Base-by-base conservation (phyloP, 1,140 invertebrate species). In the Papilio dardanus region DNA sequence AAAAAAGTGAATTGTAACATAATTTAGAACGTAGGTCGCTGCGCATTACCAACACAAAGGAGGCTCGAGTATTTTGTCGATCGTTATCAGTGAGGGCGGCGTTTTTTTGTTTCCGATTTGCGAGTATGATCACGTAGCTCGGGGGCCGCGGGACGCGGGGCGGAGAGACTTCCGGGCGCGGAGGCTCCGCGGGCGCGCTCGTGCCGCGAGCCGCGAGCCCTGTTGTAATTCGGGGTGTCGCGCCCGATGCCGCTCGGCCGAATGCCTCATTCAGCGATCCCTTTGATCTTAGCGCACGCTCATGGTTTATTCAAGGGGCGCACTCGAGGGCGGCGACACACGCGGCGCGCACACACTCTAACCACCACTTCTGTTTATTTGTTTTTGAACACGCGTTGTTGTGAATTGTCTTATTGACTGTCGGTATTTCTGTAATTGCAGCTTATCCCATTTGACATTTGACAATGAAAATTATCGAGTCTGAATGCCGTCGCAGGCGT, bases 191-290 rank as follows among this genome's bases (percentile, higher is more conserved):
- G n/a, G 46, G 46, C 16, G 50, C 19, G 50, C 8, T 58, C 19
- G 50, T 58, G 50, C 19, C 46, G 46, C 46, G 46, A 50, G 19
- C 19, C 19, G 46, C 46, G 46, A 8, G 5, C 42, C n/a, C 54
- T 28, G 54, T 62, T 28, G 24, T 62, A 28, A 62, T 50, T 50
- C n/a, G 46, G 46, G 46, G 46, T 50, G 46, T 19, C 46, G 46
- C 19, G 46, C 46, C n/a, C 46, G 46, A 50, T 28, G 21, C 54
- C 54, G 24, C 10, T 62, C 54, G 30, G 12, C 21, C 54, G 10
- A 28, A 62, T 14, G 54, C 12, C 16, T 28, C 12, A 62, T 62
- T 54, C 24, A 12, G 24, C 10, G 24, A 30, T 62, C 50, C 50
- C 50, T 54, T 54, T 54, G 50, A 54, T 54, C 21, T 54, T 12